phyloP scores from a whole-genome alignment of 2,113 vertebrate genomes.

The Cololabis saira region DNA sequence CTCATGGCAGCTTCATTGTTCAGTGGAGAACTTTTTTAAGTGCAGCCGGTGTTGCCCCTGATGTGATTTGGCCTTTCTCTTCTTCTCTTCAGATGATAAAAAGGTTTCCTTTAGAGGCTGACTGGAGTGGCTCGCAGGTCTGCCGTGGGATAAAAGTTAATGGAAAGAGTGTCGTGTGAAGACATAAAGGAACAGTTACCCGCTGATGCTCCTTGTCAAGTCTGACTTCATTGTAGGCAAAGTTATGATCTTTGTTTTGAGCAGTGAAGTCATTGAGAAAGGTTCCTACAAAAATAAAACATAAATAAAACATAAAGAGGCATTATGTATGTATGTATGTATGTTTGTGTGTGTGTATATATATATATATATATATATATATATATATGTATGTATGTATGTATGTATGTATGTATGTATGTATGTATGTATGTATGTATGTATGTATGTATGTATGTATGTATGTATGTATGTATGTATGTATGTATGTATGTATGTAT shows the following conservation, averaged over 20 bases:
- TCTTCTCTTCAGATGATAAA: slow-evolving; percentile 75
- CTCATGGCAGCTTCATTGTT: slow-evolving; percentile 71
- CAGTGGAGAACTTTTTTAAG: slow-evolving; percentile 74
- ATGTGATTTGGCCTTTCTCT: slow-evolving; percentile 77
- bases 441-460: too few relatives aligned
- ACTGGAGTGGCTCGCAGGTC: slow-evolving; percentile 41
- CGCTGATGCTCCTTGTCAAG: slow-evolving; percentile 2
- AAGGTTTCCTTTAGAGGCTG: slow-evolving; percentile 48
- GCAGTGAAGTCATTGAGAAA: too few relatives aligned
- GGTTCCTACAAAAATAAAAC: too few relatives aligned
- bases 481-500: too few relatives aligned
- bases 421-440: too few relatives aligned
- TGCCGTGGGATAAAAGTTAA: slow-evolving; percentile 52
- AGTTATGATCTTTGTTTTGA: slow-evolving; percentile 8
- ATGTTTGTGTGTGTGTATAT: too few relatives aligned
- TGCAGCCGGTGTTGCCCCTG: slow-evolving; percentile 75
- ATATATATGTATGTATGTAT: too few relatives aligned
- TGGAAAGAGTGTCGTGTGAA: slow-evolving; percentile 21
- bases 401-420: too few relatives aligned
- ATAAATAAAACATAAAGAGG: too few relatives aligned
- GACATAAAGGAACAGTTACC: slow-evolving; percentile 6
- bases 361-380: too few relatives aligned
- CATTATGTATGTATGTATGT: too few relatives aligned
- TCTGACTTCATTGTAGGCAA: slow-evolving; percentile 20
- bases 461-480: too few relatives aligned